Evolutionary conservation across 2,888 invertebrate genomes (phyloP).

Genomic region (Digitonthophagus gazella): DNA sequence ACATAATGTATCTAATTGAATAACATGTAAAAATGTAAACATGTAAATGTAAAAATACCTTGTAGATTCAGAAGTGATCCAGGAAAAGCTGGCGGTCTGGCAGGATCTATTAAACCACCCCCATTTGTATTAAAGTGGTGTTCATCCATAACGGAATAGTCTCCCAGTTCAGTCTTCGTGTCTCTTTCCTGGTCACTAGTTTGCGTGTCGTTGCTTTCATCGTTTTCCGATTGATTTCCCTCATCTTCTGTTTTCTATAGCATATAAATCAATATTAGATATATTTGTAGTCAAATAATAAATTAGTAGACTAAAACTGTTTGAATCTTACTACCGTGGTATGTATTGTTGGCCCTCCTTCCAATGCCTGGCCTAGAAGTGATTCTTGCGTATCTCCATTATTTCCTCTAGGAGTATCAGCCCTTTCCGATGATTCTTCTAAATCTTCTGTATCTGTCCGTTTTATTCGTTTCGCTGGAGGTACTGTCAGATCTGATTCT

Average conservation of each 20-base stretch:
- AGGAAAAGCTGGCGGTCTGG: conserved; percentile 73
- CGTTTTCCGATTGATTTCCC: conserved; percentile 72
- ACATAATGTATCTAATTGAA: too few relatives aligned
- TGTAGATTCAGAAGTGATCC: conserved; percentile 77
- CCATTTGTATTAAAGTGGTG: conserved; percentile 59
- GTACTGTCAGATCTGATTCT: conserved; percentile 60
- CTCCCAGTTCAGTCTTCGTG: conserved; percentile 72
- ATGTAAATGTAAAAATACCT: conserved; percentile 64
- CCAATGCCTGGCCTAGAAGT: conserved; percentile 73
- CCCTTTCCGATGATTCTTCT: conserved; percentile 46
- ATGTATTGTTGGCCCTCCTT: conserved; percentile 68
- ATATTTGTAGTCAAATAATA: not conserved
- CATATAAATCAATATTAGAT: not conserved
- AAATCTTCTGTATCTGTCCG: conserved; percentile 59
- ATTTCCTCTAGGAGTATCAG: conserved; percentile 60
- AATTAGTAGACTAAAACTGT: not conserved
- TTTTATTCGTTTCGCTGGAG: conserved; percentile 69
- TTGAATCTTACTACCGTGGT: conserved; percentile 50
- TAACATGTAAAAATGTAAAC: too few relatives aligned
- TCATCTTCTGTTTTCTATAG: conserved; percentile 2
- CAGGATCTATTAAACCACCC: conserved; percentile 60
- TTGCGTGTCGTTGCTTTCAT: conserved; percentile 82
- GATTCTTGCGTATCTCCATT: conserved; percentile 70
- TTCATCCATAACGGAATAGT: conserved; percentile 63
- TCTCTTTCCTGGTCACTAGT: conserved; percentile 61